Evolutionary conservation across 92 coral and sea anemone genomes (phyloP).

Genomic region (Metridium senile): DNA sequence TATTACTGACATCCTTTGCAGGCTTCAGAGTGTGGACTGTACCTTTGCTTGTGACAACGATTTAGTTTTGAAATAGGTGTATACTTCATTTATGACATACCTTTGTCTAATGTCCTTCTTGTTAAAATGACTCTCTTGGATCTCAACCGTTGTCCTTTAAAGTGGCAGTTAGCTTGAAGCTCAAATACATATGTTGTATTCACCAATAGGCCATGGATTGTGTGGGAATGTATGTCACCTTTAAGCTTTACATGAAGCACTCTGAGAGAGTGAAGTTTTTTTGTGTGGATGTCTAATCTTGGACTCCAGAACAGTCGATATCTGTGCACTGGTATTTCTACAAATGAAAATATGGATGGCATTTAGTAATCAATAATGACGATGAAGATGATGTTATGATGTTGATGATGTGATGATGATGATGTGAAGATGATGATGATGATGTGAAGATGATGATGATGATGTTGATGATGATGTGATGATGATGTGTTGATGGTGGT

Average conservation of each 20-base stretch:
- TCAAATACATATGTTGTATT: slow-evolving; percentile 59
- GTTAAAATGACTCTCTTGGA: slow-evolving; percentile 41
- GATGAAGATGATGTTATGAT: too few relatives aligned
- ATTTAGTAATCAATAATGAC: too few relatives aligned
- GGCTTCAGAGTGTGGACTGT: too few relatives aligned
- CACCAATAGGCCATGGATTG: slow-evolving; percentile 37
- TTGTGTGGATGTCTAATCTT: slow-evolving; percentile 25
- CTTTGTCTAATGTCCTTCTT: slow-evolving; percentile 45
- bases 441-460: too few relatives aligned
- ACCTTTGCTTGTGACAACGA: neutral
- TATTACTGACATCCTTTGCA: too few relatives aligned
- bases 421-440: too few relatives aligned
- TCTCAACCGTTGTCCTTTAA: slow-evolving; percentile 37
- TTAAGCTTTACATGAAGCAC: slow-evolving; percentile 15
- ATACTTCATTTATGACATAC: neutral
- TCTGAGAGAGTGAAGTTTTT: slow-evolving; percentile 2
- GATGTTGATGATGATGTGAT: too few relatives aligned
- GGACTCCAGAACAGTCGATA: slow-evolving; percentile 65
- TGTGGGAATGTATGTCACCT: slow-evolving; percentile 30
- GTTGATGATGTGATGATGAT: too few relatives aligned
- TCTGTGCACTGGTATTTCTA: slow-evolving; percentile 60
- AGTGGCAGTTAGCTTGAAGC: slow-evolving; percentile 56
- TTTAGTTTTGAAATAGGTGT: neutral
- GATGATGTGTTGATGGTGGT: neutral
- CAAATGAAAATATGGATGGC: too few relatives aligned